Percentiles rank a stretch among this genome's conserved stretches.
phyloP scores from a whole-genome alignment of 1,140 invertebrate species.

The Hyposmocoma kahamanoa region DNA sequence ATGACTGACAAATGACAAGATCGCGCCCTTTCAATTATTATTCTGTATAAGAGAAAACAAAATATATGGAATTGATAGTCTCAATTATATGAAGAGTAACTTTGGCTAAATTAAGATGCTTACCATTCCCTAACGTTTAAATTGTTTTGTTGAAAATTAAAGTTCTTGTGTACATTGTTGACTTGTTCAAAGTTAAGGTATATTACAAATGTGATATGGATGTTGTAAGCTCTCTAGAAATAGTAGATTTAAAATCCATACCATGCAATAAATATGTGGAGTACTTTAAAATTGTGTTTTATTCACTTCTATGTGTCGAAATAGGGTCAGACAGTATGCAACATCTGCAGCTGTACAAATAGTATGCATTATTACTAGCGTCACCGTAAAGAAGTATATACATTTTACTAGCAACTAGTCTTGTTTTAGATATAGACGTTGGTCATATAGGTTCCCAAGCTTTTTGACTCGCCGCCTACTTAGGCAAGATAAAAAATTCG shows the following conservation, averaged over 20 bases:
- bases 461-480: too few species aligned
- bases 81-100: background rate
- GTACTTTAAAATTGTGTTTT: constrained; percentile 26
- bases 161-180: constrained; percentile 58
- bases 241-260: constrained; percentile 39
- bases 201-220: constrained; percentile 67
- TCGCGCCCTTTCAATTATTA: constrained; percentile 39
- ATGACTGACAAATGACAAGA: constrained; percentile 59
- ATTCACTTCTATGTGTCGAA: too few species aligned
- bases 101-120: constrained; percentile 24
- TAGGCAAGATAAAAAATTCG: too few species aligned
- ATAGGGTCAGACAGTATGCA: too few species aligned
- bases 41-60: constrained; percentile 32
- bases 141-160: constrained; percentile 53
- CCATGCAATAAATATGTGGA: constrained; percentile 40
- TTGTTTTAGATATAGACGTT: too few species aligned
- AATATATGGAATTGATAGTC: background rate
- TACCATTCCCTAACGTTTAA: constrained; percentile 47
- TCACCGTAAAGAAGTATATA: too few species aligned
- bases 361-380: too few species aligned
- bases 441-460: too few species aligned
- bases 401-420: too few species aligned
- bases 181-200: constrained; percentile 43
- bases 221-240: constrained; percentile 67
- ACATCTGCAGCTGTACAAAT: too few species aligned